Conservation (phyloP, 1,140 invertebrate species). For the Polypedilum pembai region DNA sequence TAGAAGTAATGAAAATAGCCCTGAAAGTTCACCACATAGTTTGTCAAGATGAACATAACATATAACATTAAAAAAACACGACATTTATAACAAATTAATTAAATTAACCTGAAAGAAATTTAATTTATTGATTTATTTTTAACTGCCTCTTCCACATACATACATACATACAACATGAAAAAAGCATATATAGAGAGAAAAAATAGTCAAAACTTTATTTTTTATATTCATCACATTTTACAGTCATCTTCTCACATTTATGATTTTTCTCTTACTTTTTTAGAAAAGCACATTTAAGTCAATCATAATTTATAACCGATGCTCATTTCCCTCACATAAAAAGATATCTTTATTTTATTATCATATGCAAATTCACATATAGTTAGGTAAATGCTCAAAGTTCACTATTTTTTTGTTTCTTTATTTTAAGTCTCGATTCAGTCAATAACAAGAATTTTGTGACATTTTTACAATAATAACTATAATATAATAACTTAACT, state of each 20-base stretch:
- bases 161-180: no score
- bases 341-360: no score
- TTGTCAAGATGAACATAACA: slow-evolving; percentile 41
- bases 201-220: not conserved
- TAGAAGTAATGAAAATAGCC: slow-evolving; percentile 36
- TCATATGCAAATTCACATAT: no score
- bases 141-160: not conserved
- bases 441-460: no score
- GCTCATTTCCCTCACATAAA: not conserved
- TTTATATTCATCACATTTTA: not conserved
- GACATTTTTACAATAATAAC: no score
- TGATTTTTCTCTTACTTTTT: not conserved
- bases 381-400: no score
- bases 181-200: no score
- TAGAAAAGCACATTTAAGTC: slow-evolving; percentile 12
- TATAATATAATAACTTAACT: no score
- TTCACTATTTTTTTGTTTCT: no score
- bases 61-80: not conserved
- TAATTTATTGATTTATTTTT: slow-evolving; percentile 9
- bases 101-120: not conserved
- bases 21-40: slow-evolving; percentile 41
- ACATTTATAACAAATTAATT: no score
- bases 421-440: no score
- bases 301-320: not conserved
- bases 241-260: not conserved